Percentiles rank a stretch among this genome's conserved stretches.
Conservation (phyloP, 2,113 vertebrate species). For the Ctenomys sociabilis region DNA sequence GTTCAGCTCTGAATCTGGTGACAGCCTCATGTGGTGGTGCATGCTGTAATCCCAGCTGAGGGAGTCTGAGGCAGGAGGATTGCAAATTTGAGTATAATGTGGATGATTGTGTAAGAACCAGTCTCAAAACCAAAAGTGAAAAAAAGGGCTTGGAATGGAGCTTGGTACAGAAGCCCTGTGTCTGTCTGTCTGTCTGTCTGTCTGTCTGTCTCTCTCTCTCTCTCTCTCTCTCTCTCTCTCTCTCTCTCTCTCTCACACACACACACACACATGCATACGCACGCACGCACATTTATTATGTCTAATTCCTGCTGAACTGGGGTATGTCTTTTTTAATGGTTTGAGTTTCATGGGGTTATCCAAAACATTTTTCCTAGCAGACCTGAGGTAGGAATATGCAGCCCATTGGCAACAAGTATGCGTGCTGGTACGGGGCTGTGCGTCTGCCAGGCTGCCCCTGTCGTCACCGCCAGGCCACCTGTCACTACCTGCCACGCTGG, state of each 20-base stretch:
- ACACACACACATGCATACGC: neutral
- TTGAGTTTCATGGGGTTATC: neutral
- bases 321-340: neutral
- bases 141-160: neutral
- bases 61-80: neutral
- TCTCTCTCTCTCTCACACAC: neutral
- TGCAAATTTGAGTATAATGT: neutral
- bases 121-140: neutral
- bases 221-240: too few species aligned
- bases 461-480: neutral
- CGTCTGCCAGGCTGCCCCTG: neutral
- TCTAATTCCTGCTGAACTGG: neutral
- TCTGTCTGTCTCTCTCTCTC: too few species aligned
- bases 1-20: neutral
- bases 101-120: neutral
- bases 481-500: fast-evolving
- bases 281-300: neutral
- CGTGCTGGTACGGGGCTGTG: neutral
- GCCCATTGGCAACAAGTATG: neutral
- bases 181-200: too few species aligned
- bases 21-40: neutral
- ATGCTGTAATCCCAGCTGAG: neutral
- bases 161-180: too few species aligned
- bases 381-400: neutral
- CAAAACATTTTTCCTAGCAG: neutral